Conservation (phyloP, 1,140 invertebrate species). For the Scaptomyza pallida region DNA sequence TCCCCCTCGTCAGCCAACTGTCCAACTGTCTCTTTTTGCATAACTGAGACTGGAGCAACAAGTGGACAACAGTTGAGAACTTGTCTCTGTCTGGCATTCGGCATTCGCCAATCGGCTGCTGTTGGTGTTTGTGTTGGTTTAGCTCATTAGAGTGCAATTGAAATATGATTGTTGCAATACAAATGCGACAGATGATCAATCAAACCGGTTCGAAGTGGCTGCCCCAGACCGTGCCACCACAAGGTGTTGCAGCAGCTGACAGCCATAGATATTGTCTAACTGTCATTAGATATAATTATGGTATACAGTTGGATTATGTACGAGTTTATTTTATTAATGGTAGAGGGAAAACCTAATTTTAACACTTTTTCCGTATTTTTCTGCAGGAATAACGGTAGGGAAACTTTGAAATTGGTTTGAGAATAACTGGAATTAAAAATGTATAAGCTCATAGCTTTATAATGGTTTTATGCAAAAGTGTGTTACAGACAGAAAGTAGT, state of each 20-base stretch:
- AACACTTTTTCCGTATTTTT: no score
- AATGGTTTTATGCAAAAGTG: no score
- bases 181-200: constrained; percentile 49
- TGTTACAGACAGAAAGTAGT: no score
- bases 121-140: constrained; percentile 8
- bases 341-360: no score
- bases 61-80: constrained; percentile 27
- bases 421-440: no score
- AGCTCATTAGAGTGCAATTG: constrained; percentile 50
- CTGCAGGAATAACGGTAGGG: no score
- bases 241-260: constrained; percentile 19
- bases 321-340: no score
- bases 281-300: constrained; percentile 1
- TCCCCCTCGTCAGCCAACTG: background rate
- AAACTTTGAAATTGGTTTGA: no score
- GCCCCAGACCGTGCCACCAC: background rate
- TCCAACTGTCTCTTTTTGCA: constrained; percentile 18
- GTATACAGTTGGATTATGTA: background rate
- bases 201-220: constrained; percentile 31
- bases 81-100: constrained; percentile 13
- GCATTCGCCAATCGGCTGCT: background rate
- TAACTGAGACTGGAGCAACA: constrained; percentile 31
- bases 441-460: no score
- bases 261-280: constrained; percentile 14
- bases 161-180: constrained; percentile 51